Evolutionary conservation across 2,113 vertebrate genomes (phyloP).

Genomic region (Furnarius figulus): DNA sequence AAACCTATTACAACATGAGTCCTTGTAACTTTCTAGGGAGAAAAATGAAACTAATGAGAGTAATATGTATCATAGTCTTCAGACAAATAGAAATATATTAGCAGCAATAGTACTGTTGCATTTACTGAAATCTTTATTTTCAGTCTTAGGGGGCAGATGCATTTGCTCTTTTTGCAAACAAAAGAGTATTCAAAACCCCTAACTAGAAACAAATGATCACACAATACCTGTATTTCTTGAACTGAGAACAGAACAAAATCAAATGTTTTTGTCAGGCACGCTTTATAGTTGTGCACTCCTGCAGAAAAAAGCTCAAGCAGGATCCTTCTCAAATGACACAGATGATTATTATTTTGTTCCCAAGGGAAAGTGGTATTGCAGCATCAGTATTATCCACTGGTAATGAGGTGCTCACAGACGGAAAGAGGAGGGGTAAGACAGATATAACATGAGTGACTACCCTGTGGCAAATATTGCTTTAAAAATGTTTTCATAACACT

Average conservation of each 20-base stretch:
- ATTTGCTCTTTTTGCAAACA: background rate
- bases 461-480: conserved; percentile 54
- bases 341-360: conserved; percentile 37
- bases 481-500: conserved; percentile 56
- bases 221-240: background rate
- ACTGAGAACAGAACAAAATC: background rate
- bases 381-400: conserved; percentile 34
- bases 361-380: conserved; percentile 36
- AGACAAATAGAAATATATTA: background rate
- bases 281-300: background rate
- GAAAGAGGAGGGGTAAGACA: conserved; percentile 21
- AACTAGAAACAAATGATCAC: background rate
- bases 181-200: background rate
- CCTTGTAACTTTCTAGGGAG: background rate
- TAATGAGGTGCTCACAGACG: conserved; percentile 48
- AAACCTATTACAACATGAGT: background rate
- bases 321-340: conserved; percentile 14
- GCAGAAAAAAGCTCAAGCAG: background rate
- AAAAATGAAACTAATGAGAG: background rate
- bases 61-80: background rate
- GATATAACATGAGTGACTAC: conserved; percentile 31
- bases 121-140: background rate
- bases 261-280: background rate
- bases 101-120: background rate
- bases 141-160: background rate